Evolutionary conservation across 2,888 invertebrate species (phyloP), one percentile per base, ranked within the genome.

Genomic region (Endomychus coccineus): DNA sequence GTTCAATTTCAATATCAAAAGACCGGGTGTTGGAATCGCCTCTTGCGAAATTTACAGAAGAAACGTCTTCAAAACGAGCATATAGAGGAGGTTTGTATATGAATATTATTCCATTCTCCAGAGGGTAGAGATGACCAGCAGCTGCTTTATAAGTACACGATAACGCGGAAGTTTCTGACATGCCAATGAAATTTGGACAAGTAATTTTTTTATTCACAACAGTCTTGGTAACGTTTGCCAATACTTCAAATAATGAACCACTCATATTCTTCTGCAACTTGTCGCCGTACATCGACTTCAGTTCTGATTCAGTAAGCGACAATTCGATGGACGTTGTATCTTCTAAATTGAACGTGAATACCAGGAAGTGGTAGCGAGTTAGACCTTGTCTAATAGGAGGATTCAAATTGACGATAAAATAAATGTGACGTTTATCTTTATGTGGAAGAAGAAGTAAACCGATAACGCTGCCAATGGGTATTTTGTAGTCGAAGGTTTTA

Each of bases 161-260:
- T 7, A 19, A 6, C 21, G n/a, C 21, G 6, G 21, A n/a, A 19
- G 21, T n/a, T 6, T n/a, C 21, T 7, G 21, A 19, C n/a, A 7
- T 19, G n/a, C 21, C 21, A 6, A 19, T 7, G 21, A 19, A 19
- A 19, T 7, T 19, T 19, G 21, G 21, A 19, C 21, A 6, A 19
- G n/a, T 19, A n/a, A 19, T 19, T 19, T 19, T 19, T 19, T 19
- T 19, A n/a, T n/a, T n/a, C 21, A 19, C n/a, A n/a, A 19, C n/a
- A n/a, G 6, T 7, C 21, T 19, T 19, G 21, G 21, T n/a, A 6
- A 19, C 21, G 6, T 19, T 19, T n/a, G 21, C 6, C 21, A 19
- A 19, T 7, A 19, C n/a, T 19, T 19, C 21, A n/a, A 7, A 19
- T n/a, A n/a, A 7, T 19, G 6, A 6, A n/a, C 21, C 21, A 6